Evolutionary conservation across 2,113 vertebrate genomes (phyloP), one percentile per base, ranked within the genome.

Genomic region (Cochlearius cochlearius): DNA sequence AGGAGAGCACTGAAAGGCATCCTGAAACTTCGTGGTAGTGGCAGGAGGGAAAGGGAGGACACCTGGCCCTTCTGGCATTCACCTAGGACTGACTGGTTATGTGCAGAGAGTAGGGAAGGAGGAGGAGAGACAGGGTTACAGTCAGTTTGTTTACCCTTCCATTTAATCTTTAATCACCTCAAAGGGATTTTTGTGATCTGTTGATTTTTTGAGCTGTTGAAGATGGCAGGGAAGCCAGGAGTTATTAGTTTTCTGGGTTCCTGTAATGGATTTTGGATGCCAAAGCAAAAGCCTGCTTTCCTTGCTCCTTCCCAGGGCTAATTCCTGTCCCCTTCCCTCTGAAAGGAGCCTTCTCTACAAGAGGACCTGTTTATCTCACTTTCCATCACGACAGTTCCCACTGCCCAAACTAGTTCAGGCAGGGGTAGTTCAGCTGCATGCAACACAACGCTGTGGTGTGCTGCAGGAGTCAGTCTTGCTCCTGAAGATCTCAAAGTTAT

Each of bases 61-160:
- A 96, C 76, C 89, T 95, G 95, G 93, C 22, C 74, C 34, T 91
- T 82, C 93, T 96, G 93, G 95, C 92, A 76, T 56, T 53, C 73
- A 39, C 16, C 16, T 47, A 67, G 39, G 32, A 27, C 25, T 39
- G 43, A 56, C 43, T 39, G 32, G 43, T 68, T 68, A 21, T 69
- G 21, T 53, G 36, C 64, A 82, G 49, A 69, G 62, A 78, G 36
- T 30, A 69, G 39, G 38, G 30, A 92, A 66, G 5, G 5, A 12
- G 12, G n/a, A 30, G 45, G 27, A 81, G 38, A 71, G 41, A 66
- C 25, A 21, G 41, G 7, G 22, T 36, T 82, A 6, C 9, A 43
- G 29, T 43, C 41, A n/a, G 26, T 11, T 45, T 92, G 68, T 72
- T 91, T 69, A 47, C 63, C 36, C 14, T 94, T 64, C 49, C 19